Base-by-base conservation (phyloP, 2,888 invertebrate species). In the Ferdinandea cuprea region DNA sequence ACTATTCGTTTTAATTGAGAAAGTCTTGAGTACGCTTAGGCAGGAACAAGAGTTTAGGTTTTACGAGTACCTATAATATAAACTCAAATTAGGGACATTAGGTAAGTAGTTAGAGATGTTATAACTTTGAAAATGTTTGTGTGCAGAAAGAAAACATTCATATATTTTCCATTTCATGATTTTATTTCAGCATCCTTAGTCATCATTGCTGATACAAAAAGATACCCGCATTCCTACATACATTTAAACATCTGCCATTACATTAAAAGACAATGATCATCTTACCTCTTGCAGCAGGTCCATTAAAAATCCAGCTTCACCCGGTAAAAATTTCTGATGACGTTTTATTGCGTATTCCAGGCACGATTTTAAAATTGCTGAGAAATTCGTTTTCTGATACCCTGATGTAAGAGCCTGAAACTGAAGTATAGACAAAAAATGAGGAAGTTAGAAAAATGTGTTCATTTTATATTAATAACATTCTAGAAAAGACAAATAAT, bases 321-420 rank as follows among this genome's bases (percentile, higher is more conserved):
- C 91, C 0, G 91, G 91, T 85, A 91, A 79, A 81, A 91, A 91
- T 11, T 87, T 87, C 30, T 87, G 87, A 28, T 90, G 87, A 15
- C 89, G 87, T 61, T 86, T 88, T 11, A 87, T 87, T 2, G 89
- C 88, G 63, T 91, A 91, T 44, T 89, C 89, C 37, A 91, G 87
- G 74, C 91, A 91, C 8, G 90, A 87, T 84, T 91, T 89, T 1
- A 91, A 77, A 77, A 91, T 88, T 71, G 88, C 88, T n/a, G 91
- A 90, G 15, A 90, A 89, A 86, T 91, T 91, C n/a, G 91, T 89
- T 78, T 89, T 89, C 66, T 91, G 91, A 52, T 90, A 91, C 2
- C 91, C 91, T 3, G 89, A 89, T 46, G 89, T 89, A 7, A 91
- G 85, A 2, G 90, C 89, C 2, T 89, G 87, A 85, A 91, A 91